Evolutionary conservation across 2,888 invertebrate species (phyloP).

Genomic region (Caenorhabditis sulstoni): DNA sequence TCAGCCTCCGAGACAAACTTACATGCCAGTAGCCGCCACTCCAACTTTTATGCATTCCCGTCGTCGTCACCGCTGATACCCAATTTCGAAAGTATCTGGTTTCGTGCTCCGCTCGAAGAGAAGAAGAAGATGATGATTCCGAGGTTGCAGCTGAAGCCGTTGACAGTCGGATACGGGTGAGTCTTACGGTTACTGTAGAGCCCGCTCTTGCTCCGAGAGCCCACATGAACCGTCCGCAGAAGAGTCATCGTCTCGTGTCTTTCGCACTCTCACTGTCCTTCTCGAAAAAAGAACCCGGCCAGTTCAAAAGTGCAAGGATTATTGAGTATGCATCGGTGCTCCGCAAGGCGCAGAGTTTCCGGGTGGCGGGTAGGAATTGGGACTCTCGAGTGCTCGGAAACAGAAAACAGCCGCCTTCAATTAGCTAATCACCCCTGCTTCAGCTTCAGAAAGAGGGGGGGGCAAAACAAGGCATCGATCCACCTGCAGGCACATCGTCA

Average conservation of each 20-base stretch:
- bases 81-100: slow-evolving; percentile 38
- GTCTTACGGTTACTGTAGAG: slow-evolving; percentile 28
- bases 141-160: slow-evolving; percentile 38
- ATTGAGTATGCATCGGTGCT: slow-evolving; percentile 31
- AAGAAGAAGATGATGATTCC: slow-evolving; percentile 44
- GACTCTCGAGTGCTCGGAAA: neutral
- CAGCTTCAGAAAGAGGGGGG: too few relatives aligned
- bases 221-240: neutral
- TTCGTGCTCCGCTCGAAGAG: slow-evolving; percentile 17
- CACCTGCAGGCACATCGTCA: too few relatives aligned
- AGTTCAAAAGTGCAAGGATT: slow-evolving; percentile 27
- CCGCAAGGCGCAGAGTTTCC: neutral
- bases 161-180: slow-evolving; percentile 42
- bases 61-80: slow-evolving; percentile 37
- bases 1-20: slow-evolving; percentile 31
- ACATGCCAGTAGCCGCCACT: slow-evolving; percentile 39
- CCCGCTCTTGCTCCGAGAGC: neutral
- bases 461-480: too few relatives aligned
- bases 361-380: too few relatives aligned
- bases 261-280: neutral
- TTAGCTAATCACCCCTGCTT: slow-evolving; percentile 4
- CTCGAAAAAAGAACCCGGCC: neutral
- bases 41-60: slow-evolving; percentile 50
- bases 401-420: neutral
- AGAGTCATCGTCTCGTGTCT: neutral